Evolutionary conservation across 2,797 vertebrate genomes (phyloP).

Genomic region (Miichthys miiuy): DNA sequence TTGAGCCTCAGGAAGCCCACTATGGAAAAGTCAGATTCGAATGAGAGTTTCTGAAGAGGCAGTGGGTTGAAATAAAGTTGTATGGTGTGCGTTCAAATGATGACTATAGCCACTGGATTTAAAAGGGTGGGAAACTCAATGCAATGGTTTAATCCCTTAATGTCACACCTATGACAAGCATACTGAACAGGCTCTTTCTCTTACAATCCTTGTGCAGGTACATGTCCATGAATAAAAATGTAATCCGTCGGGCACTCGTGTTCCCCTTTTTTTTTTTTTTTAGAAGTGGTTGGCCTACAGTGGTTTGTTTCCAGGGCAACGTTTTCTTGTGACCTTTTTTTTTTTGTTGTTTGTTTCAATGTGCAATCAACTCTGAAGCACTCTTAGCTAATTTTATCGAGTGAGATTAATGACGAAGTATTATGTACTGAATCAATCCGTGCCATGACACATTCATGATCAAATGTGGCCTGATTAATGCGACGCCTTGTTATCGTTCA

Average conservation of each 20-base stretch:
- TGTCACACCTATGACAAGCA: slow-evolving; percentile 40
- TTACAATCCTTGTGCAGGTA: slow-evolving; percentile 5
- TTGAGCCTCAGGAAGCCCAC: neutral
- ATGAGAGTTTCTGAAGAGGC: slow-evolving; percentile 26
- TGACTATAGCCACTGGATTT: slow-evolving; percentile 16
- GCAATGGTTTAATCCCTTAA: slow-evolving; percentile 57
- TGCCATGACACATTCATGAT: neutral
- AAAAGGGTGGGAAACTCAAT: slow-evolving; percentile 25
- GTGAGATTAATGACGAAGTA: slow-evolving; percentile 28
- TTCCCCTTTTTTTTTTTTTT: slow-evolving; percentile 1
- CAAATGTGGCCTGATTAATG: slow-evolving; percentile 29
- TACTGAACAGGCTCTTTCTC: slow-evolving; percentile 27
- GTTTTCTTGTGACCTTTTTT: neutral
- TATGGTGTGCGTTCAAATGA: slow-evolving; percentile 31
- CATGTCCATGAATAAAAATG: slow-evolving; percentile 56
- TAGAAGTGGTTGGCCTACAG: slow-evolving; percentile 22
- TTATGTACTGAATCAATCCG: neutral
- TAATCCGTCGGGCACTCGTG: neutral
- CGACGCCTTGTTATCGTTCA: neutral
- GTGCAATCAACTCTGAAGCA: slow-evolving; percentile 51
- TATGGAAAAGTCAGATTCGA: slow-evolving; percentile 17
- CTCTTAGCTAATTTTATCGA: slow-evolving; percentile 31
- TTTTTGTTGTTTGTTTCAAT: slow-evolving; percentile 16
- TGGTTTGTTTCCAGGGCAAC: slow-evolving; percentile 51
- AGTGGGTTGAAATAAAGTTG: slow-evolving; percentile 20